Percentiles rank a stretch among this genome's conserved stretches.
Conservation (phyloP, 2,888 invertebrate species). For the Himalopsyche anomala region DNA sequence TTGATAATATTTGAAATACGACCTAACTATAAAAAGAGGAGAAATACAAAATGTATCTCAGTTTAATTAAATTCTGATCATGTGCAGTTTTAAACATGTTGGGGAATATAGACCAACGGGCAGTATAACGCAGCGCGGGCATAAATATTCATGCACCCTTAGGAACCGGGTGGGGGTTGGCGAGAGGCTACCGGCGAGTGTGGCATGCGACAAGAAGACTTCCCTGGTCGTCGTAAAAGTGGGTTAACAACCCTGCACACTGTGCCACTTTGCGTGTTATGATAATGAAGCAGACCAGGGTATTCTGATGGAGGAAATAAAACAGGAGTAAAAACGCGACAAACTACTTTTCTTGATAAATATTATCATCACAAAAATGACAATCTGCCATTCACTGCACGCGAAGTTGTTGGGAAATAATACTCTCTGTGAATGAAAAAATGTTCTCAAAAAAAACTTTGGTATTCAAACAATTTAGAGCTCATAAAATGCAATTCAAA, state of each 20-base stretch:
- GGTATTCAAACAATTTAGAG: too few relatives aligned
- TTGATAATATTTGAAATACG: too few relatives aligned
- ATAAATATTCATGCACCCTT: conserved; percentile 62
- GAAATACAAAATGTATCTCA: too few relatives aligned
- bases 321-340: neutral
- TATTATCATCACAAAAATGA: neutral
- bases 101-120: neutral
- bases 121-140: conserved; percentile 27
- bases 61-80: neutral
- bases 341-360: neutral
- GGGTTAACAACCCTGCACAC: conserved; percentile 56
- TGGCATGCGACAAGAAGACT: conserved; percentile 45
- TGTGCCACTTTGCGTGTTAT: conserved; percentile 56
- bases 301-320: neutral
- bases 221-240: conserved; percentile 56
- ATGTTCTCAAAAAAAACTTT: too few relatives aligned
- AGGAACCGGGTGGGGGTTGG: conserved; percentile 42
- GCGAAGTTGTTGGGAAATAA: too few relatives aligned
- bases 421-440: too few relatives aligned
- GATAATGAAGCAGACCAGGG: conserved; percentile 49
- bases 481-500: too few relatives aligned
- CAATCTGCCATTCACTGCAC: neutral
- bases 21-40: too few relatives aligned
- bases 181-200: conserved; percentile 34
- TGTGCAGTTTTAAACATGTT: neutral